Conservation (phyloP, 2,113 vertebrate genomes). For the Sinocyclocheilus grahami region DNA sequence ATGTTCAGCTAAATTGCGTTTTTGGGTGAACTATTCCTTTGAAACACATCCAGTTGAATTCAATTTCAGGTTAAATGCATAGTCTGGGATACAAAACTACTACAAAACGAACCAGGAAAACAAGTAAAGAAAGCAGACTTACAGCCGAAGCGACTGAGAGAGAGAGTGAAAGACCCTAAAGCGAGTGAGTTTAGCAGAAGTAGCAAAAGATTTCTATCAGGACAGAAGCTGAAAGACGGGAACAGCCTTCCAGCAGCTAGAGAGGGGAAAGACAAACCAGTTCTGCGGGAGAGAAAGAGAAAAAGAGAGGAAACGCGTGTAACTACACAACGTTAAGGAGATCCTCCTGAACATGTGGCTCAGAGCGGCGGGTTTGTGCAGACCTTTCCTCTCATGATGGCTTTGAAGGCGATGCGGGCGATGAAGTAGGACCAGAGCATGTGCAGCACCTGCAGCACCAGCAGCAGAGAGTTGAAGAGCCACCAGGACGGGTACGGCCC, state of each 20-base stretch:
- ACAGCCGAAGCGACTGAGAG: conserved; percentile 67
- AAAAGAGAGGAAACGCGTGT: background rate
- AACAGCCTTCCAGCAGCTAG: conserved; percentile 63
- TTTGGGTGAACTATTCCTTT: background rate
- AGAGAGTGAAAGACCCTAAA: conserved; percentile 60
- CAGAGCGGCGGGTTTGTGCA: conserved; percentile 35
- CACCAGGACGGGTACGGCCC: conserved; percentile 96
- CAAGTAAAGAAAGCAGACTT: conserved; percentile 66
- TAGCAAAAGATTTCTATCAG: conserved; percentile 62
- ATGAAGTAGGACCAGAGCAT: conserved; percentile 97
- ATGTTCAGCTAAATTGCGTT: background rate
- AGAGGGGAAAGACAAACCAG: conserved; percentile 66
- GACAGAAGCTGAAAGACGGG: conserved; percentile 71
- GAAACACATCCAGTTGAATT: background rate
- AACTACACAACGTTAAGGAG: background rate
- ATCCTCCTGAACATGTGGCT: background rate
- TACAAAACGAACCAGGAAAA: background rate
- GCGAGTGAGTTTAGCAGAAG: conserved; percentile 59
- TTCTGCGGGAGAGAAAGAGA: conserved; percentile 69
- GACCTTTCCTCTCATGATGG: conserved; percentile 90
- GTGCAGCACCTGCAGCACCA: conserved; percentile 87
- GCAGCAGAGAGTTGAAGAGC: conserved; percentile 89
- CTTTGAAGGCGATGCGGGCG: conserved; percentile 86
- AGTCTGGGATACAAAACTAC: too few species aligned
- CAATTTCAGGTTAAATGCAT: background rate